These are phyloP conservation scores for Circaetus gallicus DNA, from an alignment of 2,113 vertebrate genomes.

Conservation along the genomic window DNA sequence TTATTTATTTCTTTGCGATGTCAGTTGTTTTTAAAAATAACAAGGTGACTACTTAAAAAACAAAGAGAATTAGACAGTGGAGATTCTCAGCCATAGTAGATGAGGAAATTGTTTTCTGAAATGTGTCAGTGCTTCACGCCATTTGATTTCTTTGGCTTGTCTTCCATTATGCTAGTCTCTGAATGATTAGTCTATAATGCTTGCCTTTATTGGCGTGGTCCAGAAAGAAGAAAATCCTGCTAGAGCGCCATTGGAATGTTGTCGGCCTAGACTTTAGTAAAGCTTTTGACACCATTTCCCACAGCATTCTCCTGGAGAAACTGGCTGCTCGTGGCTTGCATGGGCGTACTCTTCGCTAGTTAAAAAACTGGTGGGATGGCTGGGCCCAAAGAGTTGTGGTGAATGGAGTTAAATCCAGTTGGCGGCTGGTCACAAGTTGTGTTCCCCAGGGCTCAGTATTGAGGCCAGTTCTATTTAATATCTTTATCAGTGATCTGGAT, in stretches of 20 bases:
- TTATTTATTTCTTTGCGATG: background rate
- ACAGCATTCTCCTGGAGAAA: background rate
- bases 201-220: background rate
- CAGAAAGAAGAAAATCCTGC: background rate
- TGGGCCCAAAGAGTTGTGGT: background rate
- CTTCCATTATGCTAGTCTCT: background rate
- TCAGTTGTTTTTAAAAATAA: background rate
- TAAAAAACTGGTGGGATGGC: no score
- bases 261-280: background rate
- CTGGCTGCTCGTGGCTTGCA: no score
- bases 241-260: background rate
- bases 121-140: background rate
- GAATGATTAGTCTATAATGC: background rate
- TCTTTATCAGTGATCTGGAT: no score
- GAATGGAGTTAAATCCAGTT: background rate
- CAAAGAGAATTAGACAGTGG: background rate
- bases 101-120: background rate
- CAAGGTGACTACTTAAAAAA: background rate
- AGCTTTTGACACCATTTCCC: background rate
- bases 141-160: background rate
- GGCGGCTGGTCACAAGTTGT: background rate
- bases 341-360: no score
- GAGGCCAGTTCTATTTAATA: background rate
- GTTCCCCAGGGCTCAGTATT: background rate
- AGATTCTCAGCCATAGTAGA: background rate